These are phyloP conservation scores for Coracopsis vasa DNA, from an alignment of 2,113 vertebrate species.

Conservation along the genomic window DNA sequence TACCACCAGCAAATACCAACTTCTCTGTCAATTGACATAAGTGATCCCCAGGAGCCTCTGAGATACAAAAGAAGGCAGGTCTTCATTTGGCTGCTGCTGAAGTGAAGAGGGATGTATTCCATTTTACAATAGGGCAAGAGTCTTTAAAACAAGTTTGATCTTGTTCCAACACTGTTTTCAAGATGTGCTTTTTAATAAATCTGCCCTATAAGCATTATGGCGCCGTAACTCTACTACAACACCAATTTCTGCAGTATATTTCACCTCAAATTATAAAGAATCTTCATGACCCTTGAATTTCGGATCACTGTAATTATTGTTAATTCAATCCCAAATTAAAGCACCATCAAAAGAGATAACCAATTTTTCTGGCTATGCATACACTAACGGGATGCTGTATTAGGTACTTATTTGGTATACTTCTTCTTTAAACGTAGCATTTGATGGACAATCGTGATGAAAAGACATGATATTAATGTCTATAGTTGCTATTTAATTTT, in stretches of 20 bases:
- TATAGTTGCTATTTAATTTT: not conserved
- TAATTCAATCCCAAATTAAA: not conserved
- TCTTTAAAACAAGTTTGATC: not conserved
- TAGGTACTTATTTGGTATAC: not conserved
- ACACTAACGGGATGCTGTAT: not conserved
- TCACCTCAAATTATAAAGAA: not conserved
- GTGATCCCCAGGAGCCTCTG: not conserved
- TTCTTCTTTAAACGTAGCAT: not conserved
- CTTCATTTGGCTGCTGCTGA: not conserved
- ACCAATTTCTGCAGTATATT: not conserved
- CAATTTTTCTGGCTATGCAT: not conserved
- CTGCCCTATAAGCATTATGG: not conserved
- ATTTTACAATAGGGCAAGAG: not conserved
- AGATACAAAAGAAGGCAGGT: not conserved
- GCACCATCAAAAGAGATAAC: not conserved
- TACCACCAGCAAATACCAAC: not conserved
- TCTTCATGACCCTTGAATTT: not conserved
- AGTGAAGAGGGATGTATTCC: not conserved
- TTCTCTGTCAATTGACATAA: not conserved
- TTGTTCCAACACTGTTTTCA: not conserved
- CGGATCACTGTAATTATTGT: not conserved
- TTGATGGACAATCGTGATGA: not conserved
- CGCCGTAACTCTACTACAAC: not conserved
- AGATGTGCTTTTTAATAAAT: not conserved
- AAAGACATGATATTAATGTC: not conserved